These are phyloP conservation scores for Leptinotarsa peninsularis DNA, from an alignment of 2,888 invertebrate species.

Conservation along the genomic window DNA sequence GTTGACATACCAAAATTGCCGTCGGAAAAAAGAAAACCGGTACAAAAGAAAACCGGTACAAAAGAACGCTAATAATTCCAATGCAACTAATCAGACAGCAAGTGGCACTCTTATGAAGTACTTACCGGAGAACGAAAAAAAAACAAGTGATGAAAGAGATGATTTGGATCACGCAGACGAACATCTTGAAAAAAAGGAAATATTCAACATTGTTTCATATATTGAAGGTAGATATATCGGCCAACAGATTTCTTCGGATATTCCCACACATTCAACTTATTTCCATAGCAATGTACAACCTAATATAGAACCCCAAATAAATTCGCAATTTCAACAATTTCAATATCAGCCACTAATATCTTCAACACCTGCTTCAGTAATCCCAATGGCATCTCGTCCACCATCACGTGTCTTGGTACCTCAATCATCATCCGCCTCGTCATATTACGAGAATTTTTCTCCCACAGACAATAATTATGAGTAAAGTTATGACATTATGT, in stretches of 20 bases:
- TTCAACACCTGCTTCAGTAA: slow-evolving; percentile 23
- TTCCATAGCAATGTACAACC: slow-evolving; percentile 7
- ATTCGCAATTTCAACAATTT: slow-evolving; percentile 18
- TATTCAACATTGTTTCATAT: slow-evolving; percentile 14
- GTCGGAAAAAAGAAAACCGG: slow-evolving; percentile 9
- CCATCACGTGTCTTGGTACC: slow-evolving; percentile 18
- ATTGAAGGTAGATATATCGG: slow-evolving; percentile 17
- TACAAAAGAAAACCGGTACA: slow-evolving; percentile 17
- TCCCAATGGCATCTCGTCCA: slow-evolving; percentile 24
- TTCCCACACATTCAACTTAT: slow-evolving; percentile 22
- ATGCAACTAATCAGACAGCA: slow-evolving; percentile 7
- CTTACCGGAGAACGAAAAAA: slow-evolving; percentile 23
- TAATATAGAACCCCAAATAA: slow-evolving; percentile 17
- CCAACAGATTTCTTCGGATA: slow-evolving; percentile 16
- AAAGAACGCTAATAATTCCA: slow-evolving; percentile 22
- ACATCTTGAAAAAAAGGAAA: slow-evolving; percentile 18
- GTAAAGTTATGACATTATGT: slow-evolving; percentile 11
- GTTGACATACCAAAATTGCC: slow-evolving; percentile 20
- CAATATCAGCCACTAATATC: slow-evolving; percentile 22
- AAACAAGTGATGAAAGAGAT: slow-evolving; percentile 23
- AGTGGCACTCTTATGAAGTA: slow-evolving; percentile 25
- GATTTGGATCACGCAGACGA: slow-evolving; percentile 23
- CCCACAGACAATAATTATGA: slow-evolving; percentile 11
- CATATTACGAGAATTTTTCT: slow-evolving; percentile 23
- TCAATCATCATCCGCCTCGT: slow-evolving; percentile 22